Conservation (phyloP, 2,113 vertebrate species). For the Megaptera novaeangliae region DNA sequence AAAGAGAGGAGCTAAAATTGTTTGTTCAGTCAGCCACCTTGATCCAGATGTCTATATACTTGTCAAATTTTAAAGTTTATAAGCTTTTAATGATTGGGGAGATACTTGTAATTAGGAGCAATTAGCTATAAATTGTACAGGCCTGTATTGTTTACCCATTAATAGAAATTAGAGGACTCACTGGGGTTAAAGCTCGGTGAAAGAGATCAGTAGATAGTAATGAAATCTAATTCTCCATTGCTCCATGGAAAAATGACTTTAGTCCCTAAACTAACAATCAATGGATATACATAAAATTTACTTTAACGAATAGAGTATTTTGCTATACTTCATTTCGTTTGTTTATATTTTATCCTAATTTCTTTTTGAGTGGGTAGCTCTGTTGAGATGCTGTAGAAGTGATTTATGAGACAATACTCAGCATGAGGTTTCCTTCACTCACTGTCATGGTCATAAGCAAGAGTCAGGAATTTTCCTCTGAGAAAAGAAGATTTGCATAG, state of each 20-base stretch:
- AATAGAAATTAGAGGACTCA: conserved; percentile 18
- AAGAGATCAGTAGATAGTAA: background rate
- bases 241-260: conserved; percentile 1
- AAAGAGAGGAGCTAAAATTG: background rate
- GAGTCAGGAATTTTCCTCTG: conserved; percentile 42
- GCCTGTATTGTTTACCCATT: conserved; percentile 15
- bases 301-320: conserved; percentile 36
- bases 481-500: conserved; percentile 41
- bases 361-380: conserved; percentile 34
- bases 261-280: background rate
- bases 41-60: background rate
- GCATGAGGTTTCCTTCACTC: conserved; percentile 31
- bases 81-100: background rate
- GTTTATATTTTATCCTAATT: conserved; percentile 60
- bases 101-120: conserved; percentile 17
- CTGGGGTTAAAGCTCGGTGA: background rate
- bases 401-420: conserved; percentile 8
- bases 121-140: conserved; percentile 1
- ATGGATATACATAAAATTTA: conserved; percentile 34
- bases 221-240: conserved; percentile 39
- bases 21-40: background rate
- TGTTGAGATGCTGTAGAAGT: conserved; percentile 37
- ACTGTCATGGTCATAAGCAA: conserved; percentile 16
- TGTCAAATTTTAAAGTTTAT: conserved; percentile 34
- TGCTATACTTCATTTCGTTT: conserved; percentile 44